Conservation (phyloP, 2,797 vertebrate species). For the Pipistrellus pygmaeus region DNA sequence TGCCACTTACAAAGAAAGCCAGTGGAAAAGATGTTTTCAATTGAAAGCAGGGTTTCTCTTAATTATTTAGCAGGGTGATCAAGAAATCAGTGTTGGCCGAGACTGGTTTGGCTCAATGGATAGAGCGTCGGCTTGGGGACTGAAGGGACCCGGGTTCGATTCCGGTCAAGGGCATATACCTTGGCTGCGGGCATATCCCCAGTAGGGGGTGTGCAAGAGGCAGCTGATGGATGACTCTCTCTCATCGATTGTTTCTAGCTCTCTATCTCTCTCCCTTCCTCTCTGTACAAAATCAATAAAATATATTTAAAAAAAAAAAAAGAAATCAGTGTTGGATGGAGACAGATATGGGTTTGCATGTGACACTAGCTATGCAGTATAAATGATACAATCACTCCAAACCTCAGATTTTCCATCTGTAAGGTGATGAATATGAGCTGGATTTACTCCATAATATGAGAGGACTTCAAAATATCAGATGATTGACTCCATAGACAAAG, state of each 20-base stretch:
- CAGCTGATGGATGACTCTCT: no score
- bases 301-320: no score
- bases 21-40: constrained; percentile 6
- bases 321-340: background rate
- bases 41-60: background rate
- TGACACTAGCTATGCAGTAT: background rate
- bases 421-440: constrained; percentile 1
- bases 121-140: no score
- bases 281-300: no score
- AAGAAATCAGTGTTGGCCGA: background rate
- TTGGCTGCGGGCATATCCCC: no score
- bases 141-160: no score
- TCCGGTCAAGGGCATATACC: no score
- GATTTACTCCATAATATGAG: background rate
- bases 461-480: background rate
- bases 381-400: background rate
- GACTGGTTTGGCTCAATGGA: no score
- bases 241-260: no score
- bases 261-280: no score
- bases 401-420: constrained; percentile 13
- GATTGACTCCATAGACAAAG: background rate
- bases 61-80: constrained; percentile 30
- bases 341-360: background rate
- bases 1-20: constrained; percentile 65
- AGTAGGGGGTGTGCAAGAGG: no score